Percentiles rank a stretch among this genome's conserved stretches.
These are phyloP conservation scores for Lycophotia porphyrea DNA, from an alignment of 2,888 invertebrate species.

Conservation along the genomic window DNA sequence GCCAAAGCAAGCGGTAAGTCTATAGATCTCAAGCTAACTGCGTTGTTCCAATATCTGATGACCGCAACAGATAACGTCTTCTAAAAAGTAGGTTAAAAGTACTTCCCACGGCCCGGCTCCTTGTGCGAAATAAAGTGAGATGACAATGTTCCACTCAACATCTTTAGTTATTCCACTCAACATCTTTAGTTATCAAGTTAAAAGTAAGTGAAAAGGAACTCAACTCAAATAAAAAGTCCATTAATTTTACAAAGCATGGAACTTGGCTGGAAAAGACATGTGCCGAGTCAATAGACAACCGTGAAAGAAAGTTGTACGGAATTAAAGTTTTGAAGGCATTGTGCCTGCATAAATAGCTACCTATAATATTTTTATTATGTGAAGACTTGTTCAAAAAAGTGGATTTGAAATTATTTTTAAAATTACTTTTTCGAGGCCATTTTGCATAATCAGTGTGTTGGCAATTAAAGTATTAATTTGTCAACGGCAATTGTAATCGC, in stretches of 20 bases:
- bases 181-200: slow-evolving; percentile 40
- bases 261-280: slow-evolving; percentile 21
- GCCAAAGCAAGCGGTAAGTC: neutral
- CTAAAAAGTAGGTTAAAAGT: slow-evolving; percentile 50
- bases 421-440: neutral
- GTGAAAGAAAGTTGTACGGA: neutral
- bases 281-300: neutral
- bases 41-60: slow-evolving; percentile 22
- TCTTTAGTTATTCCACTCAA: slow-evolving; percentile 30
- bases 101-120: slow-evolving; percentile 4
- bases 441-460: neutral
- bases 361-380: neutral
- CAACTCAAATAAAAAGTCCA: slow-evolving; percentile 51
- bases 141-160: slow-evolving; percentile 31
- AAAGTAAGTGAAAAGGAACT: slow-evolving; percentile 18
- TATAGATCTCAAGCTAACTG: neutral
- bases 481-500: neutral
- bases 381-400: neutral
- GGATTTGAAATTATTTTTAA: too few species aligned
- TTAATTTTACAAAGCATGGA: slow-evolving; percentile 27
- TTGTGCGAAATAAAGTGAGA: slow-evolving; percentile 13
- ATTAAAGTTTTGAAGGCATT: neutral
- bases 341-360: neutral
- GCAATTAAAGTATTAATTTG: neutral
- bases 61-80: slow-evolving; percentile 12